phyloP scores from a whole-genome alignment of 37 sponge, comb jelly and placozoan species.

The Hormiphora californensis region DNA sequence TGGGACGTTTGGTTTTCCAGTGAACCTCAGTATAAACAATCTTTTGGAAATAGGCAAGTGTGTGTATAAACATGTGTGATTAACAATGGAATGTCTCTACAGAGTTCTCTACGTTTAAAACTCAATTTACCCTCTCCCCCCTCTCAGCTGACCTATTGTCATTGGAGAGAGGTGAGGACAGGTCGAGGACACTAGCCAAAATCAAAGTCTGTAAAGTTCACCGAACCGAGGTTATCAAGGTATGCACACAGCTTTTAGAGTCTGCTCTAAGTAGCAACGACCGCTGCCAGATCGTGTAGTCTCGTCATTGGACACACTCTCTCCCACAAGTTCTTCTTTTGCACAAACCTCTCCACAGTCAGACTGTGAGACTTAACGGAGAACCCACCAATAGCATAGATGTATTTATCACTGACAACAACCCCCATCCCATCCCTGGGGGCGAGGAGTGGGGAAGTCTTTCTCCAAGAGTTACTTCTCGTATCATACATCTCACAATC shows the following conservation, averaged over 20 bases:
- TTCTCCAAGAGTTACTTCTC: conserved; percentile 23
- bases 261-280: conserved; percentile 17
- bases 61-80: neutral
- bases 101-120: too few relatives aligned
- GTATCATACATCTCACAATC: conserved; percentile 46
- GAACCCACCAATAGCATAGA: conserved; percentile 47
- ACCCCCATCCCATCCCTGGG: conserved; percentile 51
- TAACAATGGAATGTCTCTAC: too few relatives aligned
- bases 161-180: conserved; percentile 39
- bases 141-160: conserved; percentile 40
- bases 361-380: conserved; percentile 50
- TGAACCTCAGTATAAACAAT: conserved; percentile 31
- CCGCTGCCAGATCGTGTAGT: conserved; percentile 50
- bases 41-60: conserved; percentile 7
- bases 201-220: conserved; percentile 21
- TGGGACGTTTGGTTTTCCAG: conserved; percentile 42
- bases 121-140: too few relatives aligned
- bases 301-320: conserved; percentile 44
- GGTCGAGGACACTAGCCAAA: neutral
- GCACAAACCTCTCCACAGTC: conserved; percentile 35
- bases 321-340: conserved; percentile 54
- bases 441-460: conserved; percentile 7
- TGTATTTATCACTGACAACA: conserved; percentile 6
- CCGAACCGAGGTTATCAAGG: conserved; percentile 31
- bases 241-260: too few relatives aligned